Percentiles rank a stretch among this genome's conserved stretches.
These are phyloP conservation scores for Eurytoma adleriae DNA, from an alignment of 2,888 invertebrate genomes.

Conservation along the genomic window DNA sequence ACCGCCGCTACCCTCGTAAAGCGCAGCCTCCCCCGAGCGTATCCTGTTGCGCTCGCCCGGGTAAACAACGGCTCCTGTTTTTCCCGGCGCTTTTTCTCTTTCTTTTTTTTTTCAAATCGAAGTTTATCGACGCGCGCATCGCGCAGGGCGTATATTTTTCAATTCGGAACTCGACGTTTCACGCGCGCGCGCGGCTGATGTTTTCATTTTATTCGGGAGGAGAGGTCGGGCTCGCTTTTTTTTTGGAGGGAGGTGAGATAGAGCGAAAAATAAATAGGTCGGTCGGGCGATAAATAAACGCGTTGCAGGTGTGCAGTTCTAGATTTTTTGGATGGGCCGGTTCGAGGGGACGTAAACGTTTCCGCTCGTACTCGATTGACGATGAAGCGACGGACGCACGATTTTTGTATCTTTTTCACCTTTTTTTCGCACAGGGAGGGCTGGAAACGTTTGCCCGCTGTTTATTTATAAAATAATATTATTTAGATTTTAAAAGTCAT, in stretches of 20 bases:
- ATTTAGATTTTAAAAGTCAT: no score
- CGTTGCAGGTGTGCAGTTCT: neutral
- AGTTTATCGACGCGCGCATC: neutral
- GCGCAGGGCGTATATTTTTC: neutral
- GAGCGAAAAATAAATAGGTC: conserved; percentile 4
- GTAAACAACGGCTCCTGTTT: neutral
- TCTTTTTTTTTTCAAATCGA: neutral
- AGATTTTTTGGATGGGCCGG: no score
- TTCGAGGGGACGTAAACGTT: neutral
- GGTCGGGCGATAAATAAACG: conserved; percentile 13
- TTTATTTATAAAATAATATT: no score
- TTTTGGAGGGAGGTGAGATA: neutral
- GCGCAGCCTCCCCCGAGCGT: neutral
- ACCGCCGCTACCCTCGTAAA: neutral
- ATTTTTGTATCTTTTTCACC: no score
- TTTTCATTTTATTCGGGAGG: no score
- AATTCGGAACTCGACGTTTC: neutral
- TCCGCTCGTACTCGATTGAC: neutral
- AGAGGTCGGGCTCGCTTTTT: neutral
- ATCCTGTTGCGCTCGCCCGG: neutral
- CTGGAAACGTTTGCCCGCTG: no score
- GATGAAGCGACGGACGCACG: no score
- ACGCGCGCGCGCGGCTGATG: neutral
- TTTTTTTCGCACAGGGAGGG: no score
- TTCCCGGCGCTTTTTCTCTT: neutral